phyloP scores from a whole-genome alignment of 2,113 vertebrate genomes.

The Triplophysa dalaica region DNA sequence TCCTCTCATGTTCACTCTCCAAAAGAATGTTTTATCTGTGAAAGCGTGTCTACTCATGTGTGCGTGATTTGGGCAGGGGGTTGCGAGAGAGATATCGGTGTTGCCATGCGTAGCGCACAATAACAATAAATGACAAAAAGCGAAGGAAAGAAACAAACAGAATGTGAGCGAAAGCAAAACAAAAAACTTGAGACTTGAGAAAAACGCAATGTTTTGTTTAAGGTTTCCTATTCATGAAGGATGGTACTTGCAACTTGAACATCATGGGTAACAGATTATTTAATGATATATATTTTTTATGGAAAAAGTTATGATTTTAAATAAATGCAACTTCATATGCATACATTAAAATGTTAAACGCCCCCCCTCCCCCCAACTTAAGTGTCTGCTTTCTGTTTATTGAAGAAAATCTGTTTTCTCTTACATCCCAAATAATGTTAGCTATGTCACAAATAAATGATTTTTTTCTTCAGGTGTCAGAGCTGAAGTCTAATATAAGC shows the following conservation, averaged over 20 bases:
- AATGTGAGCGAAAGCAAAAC: not conserved
- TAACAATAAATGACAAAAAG: conserved; percentile 30
- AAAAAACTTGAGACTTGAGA: not conserved
- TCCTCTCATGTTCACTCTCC: conserved; percentile 54
- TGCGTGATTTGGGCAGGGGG: conserved; percentile 42
- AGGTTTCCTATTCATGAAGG: too few species aligned
- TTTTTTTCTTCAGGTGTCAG: not conserved
- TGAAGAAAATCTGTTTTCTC: not conserved
- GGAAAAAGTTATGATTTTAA: too few species aligned
- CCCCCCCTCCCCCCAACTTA: not conserved
- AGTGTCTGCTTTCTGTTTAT: conserved; percentile 1
- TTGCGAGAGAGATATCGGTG: conserved; percentile 32
- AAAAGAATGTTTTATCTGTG: conserved; percentile 63
- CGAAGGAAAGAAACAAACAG: conserved; percentile 23
- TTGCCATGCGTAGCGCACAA: conserved; percentile 33
- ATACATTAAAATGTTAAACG: too few species aligned
- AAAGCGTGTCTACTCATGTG: conserved; percentile 54
- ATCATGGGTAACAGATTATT: too few species aligned
- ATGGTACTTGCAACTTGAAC: too few species aligned
- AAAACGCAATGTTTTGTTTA: not conserved
- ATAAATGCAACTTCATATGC: too few species aligned
- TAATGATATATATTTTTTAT: too few species aligned
- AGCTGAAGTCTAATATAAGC: conserved; percentile 19
- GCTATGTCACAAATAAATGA: not conserved
- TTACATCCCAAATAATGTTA: not conserved